phyloP scores from a whole-genome alignment of 2,888 invertebrate species.

The Melinaea marsaeus region DNA sequence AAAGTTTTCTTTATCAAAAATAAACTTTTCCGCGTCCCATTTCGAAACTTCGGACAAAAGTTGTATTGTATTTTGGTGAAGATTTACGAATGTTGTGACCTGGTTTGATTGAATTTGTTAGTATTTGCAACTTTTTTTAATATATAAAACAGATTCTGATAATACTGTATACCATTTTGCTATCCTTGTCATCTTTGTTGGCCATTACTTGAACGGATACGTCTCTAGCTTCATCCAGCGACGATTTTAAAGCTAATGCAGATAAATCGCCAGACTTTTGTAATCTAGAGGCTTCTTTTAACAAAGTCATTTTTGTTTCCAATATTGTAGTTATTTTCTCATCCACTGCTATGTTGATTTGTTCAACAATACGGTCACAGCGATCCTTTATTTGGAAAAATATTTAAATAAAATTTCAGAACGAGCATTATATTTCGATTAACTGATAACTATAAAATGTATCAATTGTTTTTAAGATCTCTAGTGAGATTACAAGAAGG shows the following conservation, averaged over 20 bases:
- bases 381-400: slow-evolving; percentile 54
- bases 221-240: slow-evolving; percentile 62
- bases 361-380: slow-evolving; percentile 73
- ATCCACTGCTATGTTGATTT: slow-evolving; percentile 71
- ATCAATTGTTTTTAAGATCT: no score
- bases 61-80: slow-evolving; percentile 78
- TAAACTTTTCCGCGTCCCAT: slow-evolving; percentile 75
- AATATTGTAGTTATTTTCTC: slow-evolving; percentile 73
- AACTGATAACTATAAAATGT: no score
- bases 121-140: background rate
- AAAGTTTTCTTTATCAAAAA: slow-evolving; percentile 78
- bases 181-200: slow-evolving; percentile 53
- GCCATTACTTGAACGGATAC: slow-evolving; percentile 61
- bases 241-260: slow-evolving; percentile 65
- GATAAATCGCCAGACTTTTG: slow-evolving; percentile 65
- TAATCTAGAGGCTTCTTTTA: slow-evolving; percentile 62
- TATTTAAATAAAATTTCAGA: no score
- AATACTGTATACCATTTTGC: slow-evolving; percentile 56
- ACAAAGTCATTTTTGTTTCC: slow-evolving; percentile 59
- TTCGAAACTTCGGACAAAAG: slow-evolving; percentile 76
- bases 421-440: no score
- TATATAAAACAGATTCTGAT: background rate
- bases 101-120: slow-evolving; percentile 37
- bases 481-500: no score
- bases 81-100: slow-evolving; percentile 76